phyloP scores from a whole-genome alignment of 1,140 invertebrate genomes.

The Eupeodes corollae region DNA sequence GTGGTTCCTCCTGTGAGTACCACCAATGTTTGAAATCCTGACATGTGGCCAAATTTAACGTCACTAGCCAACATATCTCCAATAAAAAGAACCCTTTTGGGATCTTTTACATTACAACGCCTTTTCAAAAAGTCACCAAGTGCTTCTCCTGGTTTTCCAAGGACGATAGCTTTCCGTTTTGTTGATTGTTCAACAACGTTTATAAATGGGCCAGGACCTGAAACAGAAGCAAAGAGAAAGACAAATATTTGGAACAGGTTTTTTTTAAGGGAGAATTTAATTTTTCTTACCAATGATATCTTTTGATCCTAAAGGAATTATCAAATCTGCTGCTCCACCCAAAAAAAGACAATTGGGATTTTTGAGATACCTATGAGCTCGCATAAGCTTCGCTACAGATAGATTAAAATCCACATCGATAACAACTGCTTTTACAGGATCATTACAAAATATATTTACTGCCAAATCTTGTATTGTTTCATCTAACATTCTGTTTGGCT shows the following conservation, averaged over 20 bases:
- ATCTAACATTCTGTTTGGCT: no score
- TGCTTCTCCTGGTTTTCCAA: conserved; percentile 44
- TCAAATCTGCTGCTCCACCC: conserved; percentile 37
- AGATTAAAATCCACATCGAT: conserved; percentile 39
- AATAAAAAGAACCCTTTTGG: conserved; percentile 45
- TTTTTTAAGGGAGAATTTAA: not conserved
- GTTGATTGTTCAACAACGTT: conserved; percentile 38
- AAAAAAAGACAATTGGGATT: conserved; percentile 36
- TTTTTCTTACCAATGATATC: conserved; percentile 18
- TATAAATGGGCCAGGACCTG: conserved; percentile 42
- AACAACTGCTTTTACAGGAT: conserved; percentile 38
- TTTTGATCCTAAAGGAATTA: conserved; percentile 35
- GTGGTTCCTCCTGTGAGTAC: conserved; percentile 40
- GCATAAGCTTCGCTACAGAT: conserved; percentile 35
- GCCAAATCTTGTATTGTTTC: conserved; percentile 27
- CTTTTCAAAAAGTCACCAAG: conserved; percentile 35
- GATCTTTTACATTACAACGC: conserved; percentile 37
- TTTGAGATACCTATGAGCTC: conserved; percentile 32
- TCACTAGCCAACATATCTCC: conserved; percentile 48
- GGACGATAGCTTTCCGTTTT: conserved; percentile 36
- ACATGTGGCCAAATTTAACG: conserved; percentile 42
- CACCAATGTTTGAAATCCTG: conserved; percentile 44
- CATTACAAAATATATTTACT: conserved; percentile 28
- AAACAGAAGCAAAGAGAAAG: not conserved
- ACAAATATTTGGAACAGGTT: not conserved